Evolutionary conservation across 2,113 vertebrate genomes (phyloP).

Genomic region (Boulengeromyrus knoepffleri): DNA sequence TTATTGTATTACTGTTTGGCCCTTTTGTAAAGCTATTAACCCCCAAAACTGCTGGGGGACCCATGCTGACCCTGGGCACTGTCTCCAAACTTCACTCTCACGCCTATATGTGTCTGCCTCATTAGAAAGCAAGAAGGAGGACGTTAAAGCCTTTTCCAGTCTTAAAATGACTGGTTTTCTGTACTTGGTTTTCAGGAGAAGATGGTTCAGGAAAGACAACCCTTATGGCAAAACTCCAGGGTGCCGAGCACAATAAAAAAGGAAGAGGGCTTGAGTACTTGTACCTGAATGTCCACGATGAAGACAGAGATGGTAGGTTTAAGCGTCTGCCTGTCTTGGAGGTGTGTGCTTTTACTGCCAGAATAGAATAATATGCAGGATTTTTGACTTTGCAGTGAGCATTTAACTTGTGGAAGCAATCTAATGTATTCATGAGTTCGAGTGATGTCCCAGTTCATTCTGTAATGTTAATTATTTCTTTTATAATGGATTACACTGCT

Average conservation of each 20-base stretch:
- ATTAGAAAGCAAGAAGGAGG: not conserved
- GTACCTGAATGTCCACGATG: constrained; percentile 89
- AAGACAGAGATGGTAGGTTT: constrained; percentile 84
- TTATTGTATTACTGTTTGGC: not conserved
- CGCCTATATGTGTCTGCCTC: not conserved
- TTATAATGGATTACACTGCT: not conserved
- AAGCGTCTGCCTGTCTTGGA: not conserved
- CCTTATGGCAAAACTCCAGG: constrained; percentile 92
- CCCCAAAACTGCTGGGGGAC: not conserved
- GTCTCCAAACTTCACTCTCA: not conserved
- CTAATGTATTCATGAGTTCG: not conserved
- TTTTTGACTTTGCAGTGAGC: not conserved
- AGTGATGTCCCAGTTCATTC: not conserved
- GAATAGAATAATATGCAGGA: not conserved
- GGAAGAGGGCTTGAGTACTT: constrained; percentile 93
- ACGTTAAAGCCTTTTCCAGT: not conserved
- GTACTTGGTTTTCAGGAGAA: constrained; percentile 69
- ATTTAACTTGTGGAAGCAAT: not conserved
- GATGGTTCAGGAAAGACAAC: constrained; percentile 97
- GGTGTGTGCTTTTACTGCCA: not conserved
- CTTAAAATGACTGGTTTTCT: not conserved
- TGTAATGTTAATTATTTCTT: not conserved
- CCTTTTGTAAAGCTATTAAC: not conserved
- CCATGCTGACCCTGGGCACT: not conserved
- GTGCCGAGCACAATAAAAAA: constrained; percentile 89